Evolutionary conservation across 2,888 invertebrate genomes (phyloP).

Genomic region (Rhamphomyia laevipes): DNA sequence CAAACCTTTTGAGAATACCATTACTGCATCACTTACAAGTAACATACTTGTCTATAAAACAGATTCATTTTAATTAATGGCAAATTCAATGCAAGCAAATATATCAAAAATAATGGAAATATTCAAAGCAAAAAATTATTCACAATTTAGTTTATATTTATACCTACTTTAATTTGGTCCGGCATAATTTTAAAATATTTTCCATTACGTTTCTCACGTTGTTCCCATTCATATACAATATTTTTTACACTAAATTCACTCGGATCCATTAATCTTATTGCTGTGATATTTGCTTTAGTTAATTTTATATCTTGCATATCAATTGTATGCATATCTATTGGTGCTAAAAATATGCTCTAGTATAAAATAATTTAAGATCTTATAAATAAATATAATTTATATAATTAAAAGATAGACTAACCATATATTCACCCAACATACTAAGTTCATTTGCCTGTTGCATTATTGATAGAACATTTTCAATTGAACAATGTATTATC

Average conservation of each 20-base stretch:
- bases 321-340: constrained; percentile 37
- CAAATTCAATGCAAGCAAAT: no score
- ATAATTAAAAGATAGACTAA: constrained; percentile 17
- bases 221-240: constrained; percentile 35
- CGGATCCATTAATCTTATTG: constrained; percentile 34
- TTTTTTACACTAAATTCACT: constrained; percentile 32
- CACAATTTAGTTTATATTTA: neutral
- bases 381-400: no score
- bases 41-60: constrained; percentile 49
- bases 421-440: constrained; percentile 69
- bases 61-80: neutral
- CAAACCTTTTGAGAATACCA: constrained; percentile 48
- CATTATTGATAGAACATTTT: constrained; percentile 53
- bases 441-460: constrained; percentile 70
- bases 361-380: constrained; percentile 14
- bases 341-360: constrained; percentile 46
- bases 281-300: constrained; percentile 33
- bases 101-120: no score
- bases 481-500: constrained; percentile 60
- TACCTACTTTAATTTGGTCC: constrained; percentile 7
- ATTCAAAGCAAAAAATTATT: constrained; percentile 13
- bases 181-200: constrained; percentile 25
- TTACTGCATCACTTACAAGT: constrained; percentile 57
- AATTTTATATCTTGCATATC: constrained; percentile 40
- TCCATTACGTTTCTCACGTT: constrained; percentile 27